Base-by-base conservation (phyloP, 2,113 vertebrate genomes). In the Anseranas semipalmata region DNA sequence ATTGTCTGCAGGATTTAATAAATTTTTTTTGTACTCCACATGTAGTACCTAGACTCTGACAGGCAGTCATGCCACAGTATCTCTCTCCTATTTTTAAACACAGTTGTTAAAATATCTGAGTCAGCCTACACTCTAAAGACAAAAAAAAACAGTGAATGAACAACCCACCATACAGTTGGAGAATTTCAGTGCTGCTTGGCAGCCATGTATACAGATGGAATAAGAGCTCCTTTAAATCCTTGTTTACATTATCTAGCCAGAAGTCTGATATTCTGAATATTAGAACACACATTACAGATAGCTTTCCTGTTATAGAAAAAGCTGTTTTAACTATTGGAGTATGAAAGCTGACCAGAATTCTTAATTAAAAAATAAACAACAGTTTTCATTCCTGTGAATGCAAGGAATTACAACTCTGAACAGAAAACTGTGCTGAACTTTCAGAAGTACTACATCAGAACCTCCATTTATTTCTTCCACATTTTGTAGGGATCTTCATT, bases 401-500 rank as follows among this genome's bases (percentile, higher is more conserved):
- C 19, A 68, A 17, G 12, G 87, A 86, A 73, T 27, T 6, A 30
- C 62, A 81, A 16, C 24, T 93, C 68, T 62, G 58, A 87, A 50
- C 21, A 83, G 67, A 86, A 93, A 92, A 77, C 45, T 41, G 10
- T 13, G 45, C 22, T 90, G 72, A 67, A 81, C 41, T 89, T 91
- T 71, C 52, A 55, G 24, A 66, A 74, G 27, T 48, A 41, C 45
- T 79, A n/a, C 20, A 55, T 48, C 24, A 67, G 43, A 95, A 75
- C 33, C 13, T 72, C 68, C 52, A 95, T 81, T 96, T 96, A 96
- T 75, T 94, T 85, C 81, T 89, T 89, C 48, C 18, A 50, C 70
- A 60, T 89, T 93, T 94, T 75, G 58, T 79, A 91, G 62, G 21
- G 48, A 85, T 87, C 87, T 82, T 80, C 58, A 89, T 87, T 91